phyloP scores from a whole-genome alignment of 2,113 vertebrate species.

The Planiliza haematocheilus region DNA sequence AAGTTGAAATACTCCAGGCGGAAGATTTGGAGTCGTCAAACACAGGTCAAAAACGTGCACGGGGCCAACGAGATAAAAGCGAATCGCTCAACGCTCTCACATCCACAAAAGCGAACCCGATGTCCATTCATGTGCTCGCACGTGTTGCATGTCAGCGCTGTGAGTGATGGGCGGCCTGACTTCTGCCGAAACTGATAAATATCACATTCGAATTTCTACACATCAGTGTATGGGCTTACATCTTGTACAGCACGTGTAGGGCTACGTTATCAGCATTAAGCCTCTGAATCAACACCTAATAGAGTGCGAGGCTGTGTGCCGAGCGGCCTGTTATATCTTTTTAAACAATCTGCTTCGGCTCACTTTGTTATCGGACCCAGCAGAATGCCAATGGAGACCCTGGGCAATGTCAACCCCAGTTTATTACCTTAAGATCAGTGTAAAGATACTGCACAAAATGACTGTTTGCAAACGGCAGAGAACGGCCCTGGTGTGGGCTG shows the following conservation, averaged over 20 bases:
- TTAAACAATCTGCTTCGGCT: constrained; percentile 56
- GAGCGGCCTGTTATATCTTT: constrained; percentile 50
- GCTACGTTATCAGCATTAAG: constrained; percentile 65
- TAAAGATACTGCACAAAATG: constrained; percentile 69
- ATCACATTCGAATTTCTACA: constrained; percentile 56
- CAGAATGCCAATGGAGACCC: constrained; percentile 67
- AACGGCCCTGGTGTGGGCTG: constrained; percentile 6
- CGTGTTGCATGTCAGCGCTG: constrained; percentile 30
- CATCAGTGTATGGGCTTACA: constrained; percentile 46
- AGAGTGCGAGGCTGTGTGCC: constrained; percentile 25
- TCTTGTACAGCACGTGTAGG: constrained; percentile 36
- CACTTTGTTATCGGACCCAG: constrained; percentile 64
- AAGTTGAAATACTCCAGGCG: background rate
- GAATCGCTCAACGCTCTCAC: constrained; percentile 3
- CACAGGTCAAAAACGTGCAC: background rate
- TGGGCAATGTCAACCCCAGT: constrained; percentile 65
- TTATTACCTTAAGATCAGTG: constrained; percentile 73
- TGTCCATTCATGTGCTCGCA: constrained; percentile 38
- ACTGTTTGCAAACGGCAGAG: constrained; percentile 63
- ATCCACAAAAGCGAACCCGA: background rate
- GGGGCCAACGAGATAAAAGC: constrained; percentile 17
- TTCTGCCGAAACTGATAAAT: constrained; percentile 47
- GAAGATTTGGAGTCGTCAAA: background rate
- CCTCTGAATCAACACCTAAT: constrained; percentile 64
- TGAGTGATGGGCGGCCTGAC: constrained; percentile 48